phyloP scores from a whole-genome alignment of 2,113 vertebrate genomes.

The Elaphurus davidianus region DNA sequence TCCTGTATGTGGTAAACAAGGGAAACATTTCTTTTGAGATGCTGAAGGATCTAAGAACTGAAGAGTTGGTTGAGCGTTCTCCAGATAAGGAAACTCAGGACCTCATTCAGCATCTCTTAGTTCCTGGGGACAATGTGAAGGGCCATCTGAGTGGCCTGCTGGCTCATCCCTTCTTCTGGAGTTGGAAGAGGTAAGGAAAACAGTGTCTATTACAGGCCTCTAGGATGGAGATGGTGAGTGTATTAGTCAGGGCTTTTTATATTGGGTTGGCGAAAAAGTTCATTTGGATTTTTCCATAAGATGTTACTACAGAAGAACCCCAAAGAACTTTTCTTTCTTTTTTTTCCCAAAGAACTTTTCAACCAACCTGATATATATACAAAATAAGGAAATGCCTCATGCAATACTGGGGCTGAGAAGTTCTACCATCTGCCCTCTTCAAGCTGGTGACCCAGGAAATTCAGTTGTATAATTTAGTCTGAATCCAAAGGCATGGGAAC shows the following conservation, averaged over 20 bases:
- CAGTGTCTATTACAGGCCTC: not conserved
- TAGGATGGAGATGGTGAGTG: not conserved
- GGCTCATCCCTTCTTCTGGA: conserved; percentile 83
- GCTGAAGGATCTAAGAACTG: rapidly evolving
- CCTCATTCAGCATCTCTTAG: conserved; percentile 52
- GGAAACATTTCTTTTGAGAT: conserved; percentile 52
- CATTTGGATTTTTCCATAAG: not conserved
- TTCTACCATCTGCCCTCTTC: not conserved
- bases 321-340: not conserved
- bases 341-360: not conserved
- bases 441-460: not conserved
- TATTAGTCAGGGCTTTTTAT: not conserved
- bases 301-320: not conserved
- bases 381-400: not conserved
- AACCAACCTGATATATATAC: not conserved
- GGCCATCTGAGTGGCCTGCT: conserved; percentile 55
- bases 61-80: not conserved
- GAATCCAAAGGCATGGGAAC: not conserved
- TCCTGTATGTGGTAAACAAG: conserved; percentile 69
- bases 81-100: conserved; percentile 66
- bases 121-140: not conserved
- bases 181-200: conserved; percentile 71
- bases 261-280: not conserved
- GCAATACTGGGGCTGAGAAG: not conserved
- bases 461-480: not conserved